Evolutionary conservation across 2,888 invertebrate species (phyloP).

Genomic region (Cataglyphis cursor): DNA sequence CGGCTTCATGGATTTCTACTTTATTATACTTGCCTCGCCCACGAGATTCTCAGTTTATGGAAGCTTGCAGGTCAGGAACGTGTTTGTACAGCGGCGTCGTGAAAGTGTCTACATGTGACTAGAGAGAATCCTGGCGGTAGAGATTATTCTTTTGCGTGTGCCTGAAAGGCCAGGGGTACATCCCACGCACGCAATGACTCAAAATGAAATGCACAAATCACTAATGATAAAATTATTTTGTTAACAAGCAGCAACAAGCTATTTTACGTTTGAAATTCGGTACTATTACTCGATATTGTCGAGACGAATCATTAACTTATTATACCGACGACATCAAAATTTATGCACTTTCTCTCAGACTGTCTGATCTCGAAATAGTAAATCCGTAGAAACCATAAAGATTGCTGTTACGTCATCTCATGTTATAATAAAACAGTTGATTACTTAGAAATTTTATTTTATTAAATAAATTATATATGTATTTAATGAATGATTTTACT

Average conservation of each 20-base stretch:
- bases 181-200: conserved; percentile 55
- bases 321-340: conserved; percentile 24
- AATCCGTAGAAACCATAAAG: background rate
- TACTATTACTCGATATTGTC: conserved; percentile 31
- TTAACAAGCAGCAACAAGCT: background rate
- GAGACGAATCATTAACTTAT: background rate
- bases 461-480: background rate
- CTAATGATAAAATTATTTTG: background rate
- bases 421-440: too few species aligned
- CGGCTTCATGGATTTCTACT: conserved; percentile 67
- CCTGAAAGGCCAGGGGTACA: background rate
- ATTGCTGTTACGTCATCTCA: background rate
- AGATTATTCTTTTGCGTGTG: conserved; percentile 31
- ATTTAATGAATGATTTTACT: background rate
- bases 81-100: conserved; percentile 64
- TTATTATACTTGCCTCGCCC: conserved; percentile 70
- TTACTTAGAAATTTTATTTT: background rate
- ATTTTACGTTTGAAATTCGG: conserved; percentile 6
- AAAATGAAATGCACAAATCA: background rate
- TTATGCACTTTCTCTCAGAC: conserved; percentile 35
- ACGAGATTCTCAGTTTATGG: conserved; percentile 76
- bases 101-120: conserved; percentile 74
- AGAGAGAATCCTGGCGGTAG: conserved; percentile 33
- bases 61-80: conserved; percentile 72
- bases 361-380: background rate